Evolutionary conservation across 2,113 vertebrate species (phyloP).

Genomic region (Chamaea fasciata): DNA sequence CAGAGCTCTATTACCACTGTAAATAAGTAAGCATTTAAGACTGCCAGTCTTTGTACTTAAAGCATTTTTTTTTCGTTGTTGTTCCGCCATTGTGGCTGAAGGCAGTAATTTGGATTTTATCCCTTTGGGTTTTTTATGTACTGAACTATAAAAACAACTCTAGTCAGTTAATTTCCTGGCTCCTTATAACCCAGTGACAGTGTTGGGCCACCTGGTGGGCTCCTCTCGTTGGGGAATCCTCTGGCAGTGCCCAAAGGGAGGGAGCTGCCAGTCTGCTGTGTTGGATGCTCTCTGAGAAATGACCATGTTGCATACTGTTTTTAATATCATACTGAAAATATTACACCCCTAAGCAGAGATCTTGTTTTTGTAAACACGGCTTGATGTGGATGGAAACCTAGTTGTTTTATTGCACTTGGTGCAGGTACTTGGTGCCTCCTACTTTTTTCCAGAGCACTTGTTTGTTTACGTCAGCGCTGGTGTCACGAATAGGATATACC

Average conservation of each 20-base stretch:
- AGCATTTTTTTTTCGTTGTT: not conserved
- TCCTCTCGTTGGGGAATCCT: not conserved
- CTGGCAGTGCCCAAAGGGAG: not conserved
- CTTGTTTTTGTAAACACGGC: not conserved
- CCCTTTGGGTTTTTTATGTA: not conserved
- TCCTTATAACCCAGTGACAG: not conserved
- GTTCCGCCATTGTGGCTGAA: not conserved
- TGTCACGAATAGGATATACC: not conserved
- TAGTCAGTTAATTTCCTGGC: not conserved
- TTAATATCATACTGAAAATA: rapidly evolving
- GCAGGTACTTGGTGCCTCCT: not conserved
- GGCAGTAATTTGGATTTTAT: not conserved
- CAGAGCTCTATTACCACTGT: not conserved
- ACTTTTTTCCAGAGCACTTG: not conserved
- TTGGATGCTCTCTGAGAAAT: not conserved
- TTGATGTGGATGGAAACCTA: not conserved
- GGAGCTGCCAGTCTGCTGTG: rapidly evolving
- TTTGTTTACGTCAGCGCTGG: not conserved
- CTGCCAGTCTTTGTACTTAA: not conserved
- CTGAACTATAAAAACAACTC: not conserved
- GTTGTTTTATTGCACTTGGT: not conserved
- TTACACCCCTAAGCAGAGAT: not conserved
- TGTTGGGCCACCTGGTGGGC: not conserved
- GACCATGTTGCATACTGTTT: rapidly evolving
- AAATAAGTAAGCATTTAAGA: constrained; percentile 8